These are phyloP conservation scores for Sycophila sp. DNA, from an alignment of 1,140 invertebrate genomes.

Conservation along the genomic window DNA sequence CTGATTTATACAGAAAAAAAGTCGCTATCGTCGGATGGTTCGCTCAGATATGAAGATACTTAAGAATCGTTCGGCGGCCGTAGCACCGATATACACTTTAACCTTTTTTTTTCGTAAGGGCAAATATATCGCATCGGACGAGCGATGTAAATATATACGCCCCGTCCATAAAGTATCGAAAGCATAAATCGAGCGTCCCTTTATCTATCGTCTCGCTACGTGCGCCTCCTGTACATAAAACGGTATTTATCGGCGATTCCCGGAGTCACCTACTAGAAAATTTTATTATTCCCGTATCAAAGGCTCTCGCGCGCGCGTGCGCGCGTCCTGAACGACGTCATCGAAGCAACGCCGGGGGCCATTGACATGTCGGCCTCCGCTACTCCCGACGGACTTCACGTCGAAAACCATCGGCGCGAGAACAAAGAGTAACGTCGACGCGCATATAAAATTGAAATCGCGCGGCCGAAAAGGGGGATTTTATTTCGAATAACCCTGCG, in stretches of 20 bases:
- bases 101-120: too few relatives aligned
- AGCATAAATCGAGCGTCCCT: conserved; percentile 5
- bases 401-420: neutral
- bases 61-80: too few relatives aligned
- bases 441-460: conserved; percentile 7
- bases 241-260: conserved; percentile 12
- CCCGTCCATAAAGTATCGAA: conserved; percentile 3
- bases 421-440: too few relatives aligned
- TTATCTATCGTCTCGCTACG: neutral
- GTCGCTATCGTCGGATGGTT: too few relatives aligned
- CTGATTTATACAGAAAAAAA: too few relatives aligned
- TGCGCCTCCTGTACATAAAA: neutral
- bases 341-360: too few relatives aligned
- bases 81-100: too few relatives aligned
- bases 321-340: too few relatives aligned
- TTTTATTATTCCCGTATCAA: conserved; percentile 20
- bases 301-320: neutral
- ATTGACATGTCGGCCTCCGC: neutral
- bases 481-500: conserved; percentile 1
- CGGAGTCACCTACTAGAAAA: conserved; percentile 1
- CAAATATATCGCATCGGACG: too few relatives aligned
- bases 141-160: too few relatives aligned
- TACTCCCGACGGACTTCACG: conserved; percentile 9
- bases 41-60: too few relatives aligned
- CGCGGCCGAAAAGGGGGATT: neutral